Base-by-base conservation (phyloP, 2,888 invertebrate genomes). In the Epistrophella euchroma region DNA sequence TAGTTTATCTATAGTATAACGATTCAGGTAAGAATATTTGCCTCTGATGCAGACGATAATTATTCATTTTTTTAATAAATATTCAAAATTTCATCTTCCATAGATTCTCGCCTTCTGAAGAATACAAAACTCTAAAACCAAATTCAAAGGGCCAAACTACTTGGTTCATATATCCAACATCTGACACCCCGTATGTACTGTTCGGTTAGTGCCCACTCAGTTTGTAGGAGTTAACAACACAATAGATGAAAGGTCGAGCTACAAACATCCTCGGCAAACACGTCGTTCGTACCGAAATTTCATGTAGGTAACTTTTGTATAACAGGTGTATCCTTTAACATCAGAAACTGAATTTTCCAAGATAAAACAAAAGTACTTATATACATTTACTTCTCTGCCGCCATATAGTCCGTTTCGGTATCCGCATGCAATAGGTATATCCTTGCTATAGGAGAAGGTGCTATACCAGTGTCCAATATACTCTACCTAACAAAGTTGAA, bases 251-350 rank as follows among this genome's bases (percentile, higher is more conserved):
- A 73, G 78, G 73, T 79, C 78, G 73, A 22, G 13, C 11, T 47
- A 28, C 45, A 56, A 79, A 68, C 55, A 28, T 50, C 37, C 35
- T 37, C n/a, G 6, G 22, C 50, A n/a, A 47, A 58, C 50, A 66
- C 70, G 45, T 62, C 17, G 5, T 28, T n/a, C 28, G 7, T 76
- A 70, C 22, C 28, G 7, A 81, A 70, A 66, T 72, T 66, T 77
- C 64, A 11, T 66, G 19, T 60, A 11, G 58, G 19, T 60, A 74
- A 72, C 47, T 77, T 73, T 52, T 66, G 72, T 47, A 84, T 76
- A 81, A 76, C 85, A 85, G 81, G 82, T 86, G 77, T 82, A 78
- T 62, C 86, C 73, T n/a, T n/a, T n/a, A 78, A 82, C 58, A 82
- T 50, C 72, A 71, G 37, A 76, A 74, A 78, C 86, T 74, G 40